phyloP scores from a whole-genome alignment of 2,888 invertebrate species.

The Drosophila mimetica region DNA sequence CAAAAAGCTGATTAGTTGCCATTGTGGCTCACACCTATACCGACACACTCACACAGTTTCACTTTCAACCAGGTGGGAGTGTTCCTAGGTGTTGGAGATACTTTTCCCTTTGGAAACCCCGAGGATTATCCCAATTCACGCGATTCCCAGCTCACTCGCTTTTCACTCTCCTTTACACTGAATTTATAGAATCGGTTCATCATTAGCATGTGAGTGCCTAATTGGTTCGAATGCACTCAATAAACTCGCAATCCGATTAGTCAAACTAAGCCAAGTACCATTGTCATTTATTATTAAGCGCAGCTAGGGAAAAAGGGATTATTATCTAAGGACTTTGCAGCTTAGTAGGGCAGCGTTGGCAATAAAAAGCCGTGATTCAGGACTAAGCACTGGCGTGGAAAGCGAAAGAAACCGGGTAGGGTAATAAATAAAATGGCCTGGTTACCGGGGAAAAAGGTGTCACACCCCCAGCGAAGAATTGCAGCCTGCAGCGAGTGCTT shows the following conservation, averaged over 20 bases:
- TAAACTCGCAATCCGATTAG: conserved; percentile 23
- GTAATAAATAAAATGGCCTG: conserved; percentile 68
- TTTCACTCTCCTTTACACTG: conserved; percentile 10
- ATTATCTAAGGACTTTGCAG: conserved; percentile 20
- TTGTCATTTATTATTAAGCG: conserved; percentile 17
- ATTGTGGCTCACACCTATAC: conserved; percentile 24
- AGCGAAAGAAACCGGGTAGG: conserved; percentile 22
- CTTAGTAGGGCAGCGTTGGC: conserved; percentile 13
- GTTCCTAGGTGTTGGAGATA: conserved; percentile 15
- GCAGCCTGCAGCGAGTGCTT: conserved; percentile 33
- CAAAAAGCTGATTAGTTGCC: conserved; percentile 72
- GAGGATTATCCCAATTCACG: conserved; percentile 21
- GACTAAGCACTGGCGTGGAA: conserved; percentile 18
- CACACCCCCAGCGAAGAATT: conserved; percentile 32
- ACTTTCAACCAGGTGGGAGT: conserved; percentile 8
- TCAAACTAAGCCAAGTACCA: conserved; percentile 4
- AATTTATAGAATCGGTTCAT: conserved; percentile 22
- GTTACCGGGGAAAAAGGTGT: conserved; percentile 40
- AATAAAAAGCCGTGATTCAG: conserved; percentile 3
- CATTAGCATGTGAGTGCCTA: conserved; percentile 26
- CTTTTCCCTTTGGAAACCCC: conserved; percentile 4
- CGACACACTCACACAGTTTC: conserved; percentile 10
- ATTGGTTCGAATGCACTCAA: conserved; percentile 24
- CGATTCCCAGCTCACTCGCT: conserved; percentile 25
- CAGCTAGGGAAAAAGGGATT: conserved; percentile 5